A percentile compares a stretch with the other conserved stretches of the same genome.
These are phyloP conservation scores for Thryonomys swinderianus DNA, from an alignment of 2,113 vertebrate genomes.

Conservation along the genomic window DNA sequence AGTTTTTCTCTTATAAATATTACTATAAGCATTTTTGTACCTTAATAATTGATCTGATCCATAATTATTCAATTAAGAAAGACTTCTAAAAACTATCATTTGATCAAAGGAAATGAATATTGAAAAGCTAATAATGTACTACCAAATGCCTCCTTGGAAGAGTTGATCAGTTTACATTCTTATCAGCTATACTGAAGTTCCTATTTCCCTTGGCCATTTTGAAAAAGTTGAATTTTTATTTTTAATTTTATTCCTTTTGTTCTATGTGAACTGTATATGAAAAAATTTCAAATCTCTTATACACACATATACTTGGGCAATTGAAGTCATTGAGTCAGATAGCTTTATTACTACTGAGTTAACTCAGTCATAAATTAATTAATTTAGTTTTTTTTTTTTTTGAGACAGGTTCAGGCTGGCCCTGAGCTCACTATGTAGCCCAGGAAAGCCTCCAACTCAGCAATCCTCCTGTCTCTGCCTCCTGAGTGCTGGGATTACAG, in stretches of 20 bases:
- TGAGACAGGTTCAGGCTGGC: too few species aligned
- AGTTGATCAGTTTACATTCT: not conserved
- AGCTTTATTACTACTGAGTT: not conserved
- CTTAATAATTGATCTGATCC: not conserved
- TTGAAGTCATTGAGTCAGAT: not conserved
- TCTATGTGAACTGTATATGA: not conserved
- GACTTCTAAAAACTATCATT: not conserved
- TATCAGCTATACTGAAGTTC: not conserved
- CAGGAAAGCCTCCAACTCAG: too few species aligned
- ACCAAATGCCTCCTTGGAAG: not conserved
- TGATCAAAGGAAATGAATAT: not conserved
- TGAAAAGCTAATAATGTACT: not conserved
- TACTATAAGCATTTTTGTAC: not conserved
- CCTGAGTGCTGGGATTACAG: too few species aligned
- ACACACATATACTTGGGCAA: not conserved
- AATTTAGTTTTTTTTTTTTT: too few species aligned
- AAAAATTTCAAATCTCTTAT: not conserved
- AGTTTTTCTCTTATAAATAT: constrained; percentile 17
- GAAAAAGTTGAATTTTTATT: constrained; percentile 15
- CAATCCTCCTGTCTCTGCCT: too few species aligned
- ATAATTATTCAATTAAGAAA: constrained; percentile 39
- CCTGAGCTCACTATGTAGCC: too few species aligned
- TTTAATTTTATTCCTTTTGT: not conserved
- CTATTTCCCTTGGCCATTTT: not conserved
- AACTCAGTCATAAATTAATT: not conserved